These are phyloP conservation scores for Ectemnius continuus DNA, from an alignment of 2,888 invertebrate species.

Conservation along the genomic window DNA sequence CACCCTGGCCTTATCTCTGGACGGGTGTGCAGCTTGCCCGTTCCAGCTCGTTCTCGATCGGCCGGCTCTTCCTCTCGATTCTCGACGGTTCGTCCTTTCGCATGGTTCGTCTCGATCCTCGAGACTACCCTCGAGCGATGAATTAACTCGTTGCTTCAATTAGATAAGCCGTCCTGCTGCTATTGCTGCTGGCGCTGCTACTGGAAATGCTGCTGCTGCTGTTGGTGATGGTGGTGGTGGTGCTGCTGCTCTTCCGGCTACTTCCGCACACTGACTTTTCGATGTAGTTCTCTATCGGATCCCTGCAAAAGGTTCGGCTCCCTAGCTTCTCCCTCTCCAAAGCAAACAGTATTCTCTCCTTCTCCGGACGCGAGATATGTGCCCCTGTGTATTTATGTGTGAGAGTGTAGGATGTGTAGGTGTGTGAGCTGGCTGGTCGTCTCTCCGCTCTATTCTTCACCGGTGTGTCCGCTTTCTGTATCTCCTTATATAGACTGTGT, in stretches of 20 bases:
- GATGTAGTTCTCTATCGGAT: background rate
- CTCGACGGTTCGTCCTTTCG: constrained; percentile 29
- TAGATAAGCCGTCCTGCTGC: background rate
- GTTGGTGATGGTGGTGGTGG: background rate
- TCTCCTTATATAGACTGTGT: background rate
- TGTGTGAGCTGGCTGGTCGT: background rate
- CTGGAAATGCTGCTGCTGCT: too few species aligned
- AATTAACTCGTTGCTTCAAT: background rate
- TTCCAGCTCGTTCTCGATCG: constrained; percentile 13
- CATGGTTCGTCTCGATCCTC: constrained; percentile 41
- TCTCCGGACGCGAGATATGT: background rate
- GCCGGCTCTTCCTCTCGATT: constrained; percentile 17
- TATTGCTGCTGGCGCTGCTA: too few species aligned
- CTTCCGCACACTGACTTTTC: constrained; percentile 4
- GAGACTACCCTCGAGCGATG: background rate
- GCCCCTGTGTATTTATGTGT: too few species aligned
- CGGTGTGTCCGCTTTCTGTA: background rate
- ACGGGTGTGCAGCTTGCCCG: constrained; percentile 3
- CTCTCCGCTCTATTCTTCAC: background rate
- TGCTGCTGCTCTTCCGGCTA: background rate
- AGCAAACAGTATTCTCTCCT: background rate
- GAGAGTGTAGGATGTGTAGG: too few species aligned
- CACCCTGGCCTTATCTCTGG: constrained; percentile 14
- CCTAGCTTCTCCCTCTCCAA: constrained; percentile 2
- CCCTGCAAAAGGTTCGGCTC: background rate